A percentile compares a stretch with the other conserved stretches of the same genome.
These are phyloP conservation scores for Heterohyrax brucei DNA, from an alignment of 2,797 vertebrate genomes.

Conservation along the genomic window DNA sequence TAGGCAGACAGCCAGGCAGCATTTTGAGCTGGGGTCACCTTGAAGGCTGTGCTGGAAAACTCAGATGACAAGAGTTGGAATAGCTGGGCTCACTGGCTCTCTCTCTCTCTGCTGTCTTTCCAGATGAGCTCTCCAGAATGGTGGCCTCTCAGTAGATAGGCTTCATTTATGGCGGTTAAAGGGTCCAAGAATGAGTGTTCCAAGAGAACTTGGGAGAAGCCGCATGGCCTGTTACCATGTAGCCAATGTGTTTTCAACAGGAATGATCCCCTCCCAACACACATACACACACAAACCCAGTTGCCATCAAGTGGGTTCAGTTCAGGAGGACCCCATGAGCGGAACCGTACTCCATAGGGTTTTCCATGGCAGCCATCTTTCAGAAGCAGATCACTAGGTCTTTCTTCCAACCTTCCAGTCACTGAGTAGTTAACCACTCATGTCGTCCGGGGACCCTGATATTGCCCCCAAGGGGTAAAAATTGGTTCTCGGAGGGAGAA, in stretches of 20 bases:
- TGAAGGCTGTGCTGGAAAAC: background rate
- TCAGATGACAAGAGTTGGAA: background rate
- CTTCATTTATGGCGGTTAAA: background rate
- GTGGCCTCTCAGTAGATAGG: background rate
- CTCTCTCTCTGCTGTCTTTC: background rate
- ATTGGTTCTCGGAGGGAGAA: background rate
- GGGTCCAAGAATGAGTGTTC: background rate
- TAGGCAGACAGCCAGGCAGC: background rate
- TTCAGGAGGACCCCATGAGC: too few species aligned
- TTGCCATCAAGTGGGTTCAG: too few species aligned
- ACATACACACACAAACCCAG: too few species aligned
- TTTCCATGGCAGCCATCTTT: too few species aligned
- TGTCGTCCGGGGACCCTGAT: too few species aligned
- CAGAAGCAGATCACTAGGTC: too few species aligned
- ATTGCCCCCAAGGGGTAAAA: background rate
- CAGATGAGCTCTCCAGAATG: background rate
- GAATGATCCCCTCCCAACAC: background rate
- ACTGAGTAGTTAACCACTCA: too few species aligned
- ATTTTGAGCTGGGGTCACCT: background rate
- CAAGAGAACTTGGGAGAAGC: background rate
- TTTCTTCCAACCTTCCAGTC: too few species aligned
- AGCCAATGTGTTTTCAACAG: background rate
- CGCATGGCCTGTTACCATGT: background rate
- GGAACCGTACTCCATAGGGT: too few species aligned
- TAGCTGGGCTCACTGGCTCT: background rate